Percentiles rank a stretch among this genome's conserved stretches.
phyloP scores from a whole-genome alignment of 2,888 invertebrate genomes.

The Hydriomena furcata region DNA sequence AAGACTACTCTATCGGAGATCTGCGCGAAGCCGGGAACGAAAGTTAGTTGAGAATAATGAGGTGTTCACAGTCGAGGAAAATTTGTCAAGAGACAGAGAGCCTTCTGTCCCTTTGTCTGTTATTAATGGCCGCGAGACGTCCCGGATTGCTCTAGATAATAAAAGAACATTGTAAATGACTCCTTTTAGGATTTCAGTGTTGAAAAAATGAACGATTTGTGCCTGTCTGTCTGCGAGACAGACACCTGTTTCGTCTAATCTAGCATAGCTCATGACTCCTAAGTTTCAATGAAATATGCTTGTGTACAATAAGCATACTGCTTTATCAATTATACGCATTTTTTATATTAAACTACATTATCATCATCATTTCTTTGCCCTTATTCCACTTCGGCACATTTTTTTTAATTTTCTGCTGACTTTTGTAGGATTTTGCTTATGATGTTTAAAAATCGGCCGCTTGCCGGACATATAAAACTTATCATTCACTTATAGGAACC shows the following conservation, averaged over 20 bases:
- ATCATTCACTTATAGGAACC: too few species aligned
- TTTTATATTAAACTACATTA: too few species aligned
- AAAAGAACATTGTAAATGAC: constrained; percentile 59
- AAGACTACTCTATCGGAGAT: background rate
- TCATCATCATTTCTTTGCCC: too few species aligned
- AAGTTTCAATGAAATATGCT: too few species aligned
- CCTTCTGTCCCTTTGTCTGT: constrained; percentile 50
- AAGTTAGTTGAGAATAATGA: constrained; percentile 56
- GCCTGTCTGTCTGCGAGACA: constrained; percentile 40
- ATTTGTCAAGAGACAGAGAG: constrained; percentile 53
- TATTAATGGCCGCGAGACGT: constrained; percentile 56
- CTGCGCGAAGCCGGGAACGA: constrained; percentile 1
- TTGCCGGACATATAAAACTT: too few species aligned
- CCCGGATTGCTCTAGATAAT: constrained; percentile 51
- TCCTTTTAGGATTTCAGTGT: constrained; percentile 45
- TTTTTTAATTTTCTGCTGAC: too few species aligned
- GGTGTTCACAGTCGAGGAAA: constrained; percentile 48
- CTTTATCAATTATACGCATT: too few species aligned
- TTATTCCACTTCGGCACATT: too few species aligned
- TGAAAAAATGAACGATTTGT: constrained; percentile 52
- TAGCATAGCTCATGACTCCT: constrained; percentile 1
- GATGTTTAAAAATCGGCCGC: too few species aligned
- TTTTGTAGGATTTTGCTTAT: too few species aligned
- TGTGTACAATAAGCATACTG: too few species aligned
- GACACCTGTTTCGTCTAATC: constrained; percentile 18